Base-by-base conservation (phyloP, 1,140 invertebrate genomes). In the Papilio polyxenes region DNA sequence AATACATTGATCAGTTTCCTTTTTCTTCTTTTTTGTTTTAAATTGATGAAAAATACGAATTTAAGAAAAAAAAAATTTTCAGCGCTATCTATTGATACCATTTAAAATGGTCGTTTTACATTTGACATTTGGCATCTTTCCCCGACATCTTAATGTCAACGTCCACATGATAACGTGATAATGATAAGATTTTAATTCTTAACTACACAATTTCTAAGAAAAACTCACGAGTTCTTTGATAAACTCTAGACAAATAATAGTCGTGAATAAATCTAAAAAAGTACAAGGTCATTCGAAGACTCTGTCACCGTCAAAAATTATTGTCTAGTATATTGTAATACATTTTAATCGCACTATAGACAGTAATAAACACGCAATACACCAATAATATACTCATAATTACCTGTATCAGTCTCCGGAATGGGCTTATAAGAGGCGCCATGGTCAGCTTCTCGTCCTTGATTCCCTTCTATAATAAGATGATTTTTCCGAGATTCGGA, bases 371-470 rank as follows among this genome's bases (percentile, higher is more conserved):
- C 53, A 5, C 1, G 13, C 40, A 44, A 7, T 3, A n/a, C 23
- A 2, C 23, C 23, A 72, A 72, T 72, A 15, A 72, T 37, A 72
- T 6, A 17, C 5, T 83, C 83, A 72, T 81, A 90, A 92, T 92
- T 93, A 95, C 95, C 95, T 92, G 94, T 91, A 89, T 96, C 95
- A 83, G 94, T 89, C 85, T 96, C 96, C 49, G 95, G 95, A 83
- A 96, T 93, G 72, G 95, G 93, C 89, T 95, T 96, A 89, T 96
- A 96, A 81, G 95, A 95, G 11, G 95, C 92, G 82, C 92, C 90
- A 83, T 92, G 89, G 62, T 92, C 90, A 81, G 94, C 93, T 81
- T 92, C 92, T 86, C 90, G 92, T 85, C 90, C 88, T 83, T 92
- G 92, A 53, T 87, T 93, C 82, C 94, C 94, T 88, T 94, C 93